Percentiles rank a stretch among this genome's conserved stretches.
These are phyloP conservation scores for Drosophila tripunctata DNA, from an alignment of 2,888 invertebrate species.

Conservation along the genomic window DNA sequence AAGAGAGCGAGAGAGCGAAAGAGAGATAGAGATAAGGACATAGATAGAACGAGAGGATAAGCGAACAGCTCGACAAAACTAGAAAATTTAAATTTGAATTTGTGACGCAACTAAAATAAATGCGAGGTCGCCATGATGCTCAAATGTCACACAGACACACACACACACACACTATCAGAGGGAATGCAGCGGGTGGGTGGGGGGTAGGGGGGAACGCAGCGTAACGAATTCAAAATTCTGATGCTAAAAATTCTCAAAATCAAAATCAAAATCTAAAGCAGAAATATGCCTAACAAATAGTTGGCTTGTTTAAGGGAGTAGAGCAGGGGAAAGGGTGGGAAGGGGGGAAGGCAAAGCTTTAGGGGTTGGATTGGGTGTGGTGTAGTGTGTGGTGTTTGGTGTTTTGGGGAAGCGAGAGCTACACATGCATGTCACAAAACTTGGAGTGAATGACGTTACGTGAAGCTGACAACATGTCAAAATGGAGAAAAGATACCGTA, in stretches of 20 bases:
- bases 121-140: slow-evolving; percentile 42
- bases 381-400: too few species aligned
- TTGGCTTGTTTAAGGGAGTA: neutral
- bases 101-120: slow-evolving; percentile 57
- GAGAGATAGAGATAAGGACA: neutral
- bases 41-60: too few species aligned
- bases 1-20: slow-evolving; percentile 7
- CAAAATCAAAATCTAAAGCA: slow-evolving; percentile 37
- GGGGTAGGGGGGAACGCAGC: too few species aligned
- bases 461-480: slow-evolving; percentile 76
- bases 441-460: slow-evolving; percentile 76
- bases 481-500: slow-evolving; percentile 76
- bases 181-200: too few species aligned
- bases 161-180: neutral
- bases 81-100: slow-evolving; percentile 58
- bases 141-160: slow-evolving; percentile 13
- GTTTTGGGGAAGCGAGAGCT: neutral
- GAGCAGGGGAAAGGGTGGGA: neutral
- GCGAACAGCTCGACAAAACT: slow-evolving; percentile 20
- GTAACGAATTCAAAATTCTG: slow-evolving; percentile 43
- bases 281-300: slow-evolving; percentile 37
- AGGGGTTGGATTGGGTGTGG: neutral
- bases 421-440: slow-evolving; percentile 67
- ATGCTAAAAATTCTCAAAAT: slow-evolving; percentile 16
- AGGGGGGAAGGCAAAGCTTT: neutral